phyloP scores from a whole-genome alignment of 2,797 vertebrate genomes.

The Pitangus sulphuratus region DNA sequence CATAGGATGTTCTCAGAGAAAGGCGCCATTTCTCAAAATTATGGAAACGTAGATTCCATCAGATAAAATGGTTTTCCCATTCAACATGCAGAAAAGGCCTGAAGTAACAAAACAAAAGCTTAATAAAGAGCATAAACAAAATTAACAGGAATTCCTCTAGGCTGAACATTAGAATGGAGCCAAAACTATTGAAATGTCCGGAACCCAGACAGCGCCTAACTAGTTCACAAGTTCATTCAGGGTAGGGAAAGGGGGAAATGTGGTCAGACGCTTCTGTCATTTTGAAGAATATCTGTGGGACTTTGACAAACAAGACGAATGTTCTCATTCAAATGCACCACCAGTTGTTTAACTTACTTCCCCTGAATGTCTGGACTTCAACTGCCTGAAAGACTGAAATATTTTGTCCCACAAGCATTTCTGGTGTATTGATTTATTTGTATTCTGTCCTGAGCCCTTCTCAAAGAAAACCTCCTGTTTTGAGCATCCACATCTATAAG shows the following conservation, averaged over 20 bases:
- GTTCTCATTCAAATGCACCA: slow-evolving; percentile 72
- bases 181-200: slow-evolving; percentile 65
- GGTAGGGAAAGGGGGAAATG: slow-evolving; percentile 60
- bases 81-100: slow-evolving; percentile 1
- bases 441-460: neutral
- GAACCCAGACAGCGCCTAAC: slow-evolving; percentile 51
- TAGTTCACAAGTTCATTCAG: slow-evolving; percentile 70
- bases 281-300: slow-evolving; percentile 65
- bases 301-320: slow-evolving; percentile 70
- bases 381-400: slow-evolving; percentile 35
- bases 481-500: neutral
- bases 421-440: slow-evolving; percentile 42
- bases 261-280: slow-evolving; percentile 60
- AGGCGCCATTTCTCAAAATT: neutral
- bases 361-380: slow-evolving; percentile 51
- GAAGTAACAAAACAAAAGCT: slow-evolving; percentile 42
- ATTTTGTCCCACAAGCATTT: slow-evolving; percentile 50
- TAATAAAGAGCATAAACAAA: slow-evolving; percentile 59
- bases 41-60: neutral
- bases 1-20: neutral
- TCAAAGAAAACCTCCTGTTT: neutral
- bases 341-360: slow-evolving; percentile 69
- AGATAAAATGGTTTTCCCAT: slow-evolving; percentile 19
- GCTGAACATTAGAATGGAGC: slow-evolving; percentile 29
- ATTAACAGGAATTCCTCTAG: slow-evolving; percentile 60